Evolutionary conservation across 2,888 invertebrate genomes (phyloP).

Genomic region (Polia nebulosa): DNA sequence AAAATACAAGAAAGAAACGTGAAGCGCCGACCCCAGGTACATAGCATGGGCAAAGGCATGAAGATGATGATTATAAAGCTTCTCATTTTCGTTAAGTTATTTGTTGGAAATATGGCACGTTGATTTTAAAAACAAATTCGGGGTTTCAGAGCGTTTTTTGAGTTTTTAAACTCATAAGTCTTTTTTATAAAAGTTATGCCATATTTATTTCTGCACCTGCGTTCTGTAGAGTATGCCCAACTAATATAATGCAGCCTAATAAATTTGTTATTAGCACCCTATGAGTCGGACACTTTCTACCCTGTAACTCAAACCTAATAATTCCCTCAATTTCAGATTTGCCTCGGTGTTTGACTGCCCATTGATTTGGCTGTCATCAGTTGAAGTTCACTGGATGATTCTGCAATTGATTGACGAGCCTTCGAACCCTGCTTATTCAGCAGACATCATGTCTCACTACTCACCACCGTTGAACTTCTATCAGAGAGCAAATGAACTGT

Average conservation of each 20-base stretch:
- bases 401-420: constrained; percentile 74
- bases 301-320: neutral
- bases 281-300: neutral
- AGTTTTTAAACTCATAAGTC: neutral
- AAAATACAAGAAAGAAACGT: neutral
- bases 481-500: constrained; percentile 72
- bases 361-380: constrained; percentile 73
- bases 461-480: constrained; percentile 75
- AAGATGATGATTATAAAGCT: neutral
- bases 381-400: constrained; percentile 76
- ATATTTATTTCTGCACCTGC: neutral
- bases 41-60: neutral
- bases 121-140: neutral
- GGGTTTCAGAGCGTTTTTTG: neutral
- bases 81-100: neutral
- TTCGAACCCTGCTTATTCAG: constrained; percentile 76
- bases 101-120: neutral
- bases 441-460: constrained; percentile 63
- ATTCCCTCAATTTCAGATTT: constrained; percentile 66
- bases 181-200: neutral
- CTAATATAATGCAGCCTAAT: neutral
- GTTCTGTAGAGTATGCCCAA: neutral
- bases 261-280: neutral
- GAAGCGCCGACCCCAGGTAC: neutral
- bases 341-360: constrained; percentile 74